Evolutionary conservation across 2,113 vertebrate species (phyloP).

Genomic region (Tricholaema leucomelas): DNA sequence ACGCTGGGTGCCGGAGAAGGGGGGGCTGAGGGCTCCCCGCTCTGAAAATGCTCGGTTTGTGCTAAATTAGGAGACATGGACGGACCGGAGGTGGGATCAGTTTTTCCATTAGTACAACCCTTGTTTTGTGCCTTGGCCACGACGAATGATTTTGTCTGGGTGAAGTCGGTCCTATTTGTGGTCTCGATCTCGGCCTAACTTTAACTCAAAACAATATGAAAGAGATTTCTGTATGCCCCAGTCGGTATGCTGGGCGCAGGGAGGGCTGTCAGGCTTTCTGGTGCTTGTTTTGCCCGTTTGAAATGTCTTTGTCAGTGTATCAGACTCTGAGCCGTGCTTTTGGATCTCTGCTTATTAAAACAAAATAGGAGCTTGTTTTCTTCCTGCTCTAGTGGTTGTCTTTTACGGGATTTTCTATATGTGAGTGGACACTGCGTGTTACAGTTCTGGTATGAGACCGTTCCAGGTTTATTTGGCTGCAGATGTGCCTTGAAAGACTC

Average conservation of each 20-base stretch:
- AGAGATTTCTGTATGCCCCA: neutral
- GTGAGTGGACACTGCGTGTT: neutral
- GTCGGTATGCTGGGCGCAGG: neutral
- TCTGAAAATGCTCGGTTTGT: neutral
- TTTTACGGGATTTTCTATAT: neutral
- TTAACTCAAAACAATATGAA: neutral
- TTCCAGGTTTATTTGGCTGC: neutral
- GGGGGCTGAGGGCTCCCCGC: neutral
- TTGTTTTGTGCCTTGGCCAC: conserved; percentile 50
- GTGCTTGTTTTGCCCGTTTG: neutral
- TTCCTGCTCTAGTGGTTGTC: neutral
- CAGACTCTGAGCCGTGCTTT: neutral
- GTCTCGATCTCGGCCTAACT: neutral
- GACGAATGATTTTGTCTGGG: neutral
- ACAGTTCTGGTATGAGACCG: neutral
- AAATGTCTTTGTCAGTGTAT: neutral
- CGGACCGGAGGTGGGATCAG: conserved; percentile 60
- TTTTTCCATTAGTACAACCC: conserved; percentile 54
- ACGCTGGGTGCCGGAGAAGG: neutral
- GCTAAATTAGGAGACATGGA: conserved; percentile 25
- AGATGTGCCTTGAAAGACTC: neutral
- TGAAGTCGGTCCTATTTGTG: neutral
- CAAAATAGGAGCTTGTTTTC: neutral
- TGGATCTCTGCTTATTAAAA: neutral
- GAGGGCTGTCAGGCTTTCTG: neutral